These are phyloP conservation scores for Odocoileus hemionus DNA, from an alignment of 2,113 vertebrate species.

Conservation along the genomic window DNA sequence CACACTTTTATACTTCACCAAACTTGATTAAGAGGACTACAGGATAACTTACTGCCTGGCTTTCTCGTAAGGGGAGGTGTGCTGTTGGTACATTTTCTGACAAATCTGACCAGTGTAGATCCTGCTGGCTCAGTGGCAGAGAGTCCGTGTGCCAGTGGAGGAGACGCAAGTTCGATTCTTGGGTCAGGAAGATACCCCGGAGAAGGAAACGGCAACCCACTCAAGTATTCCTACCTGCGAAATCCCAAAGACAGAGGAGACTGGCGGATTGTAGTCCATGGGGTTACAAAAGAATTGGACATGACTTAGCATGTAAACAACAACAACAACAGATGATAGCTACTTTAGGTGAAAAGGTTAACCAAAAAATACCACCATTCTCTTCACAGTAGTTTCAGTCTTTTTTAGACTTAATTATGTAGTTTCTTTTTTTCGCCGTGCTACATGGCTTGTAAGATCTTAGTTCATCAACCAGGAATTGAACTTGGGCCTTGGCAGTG, in stretches of 20 bases:
- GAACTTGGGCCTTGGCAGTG: not conserved
- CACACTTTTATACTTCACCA: not conserved
- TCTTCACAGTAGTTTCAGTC: not conserved
- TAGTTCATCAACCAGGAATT: not conserved
- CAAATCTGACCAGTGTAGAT: not conserved
- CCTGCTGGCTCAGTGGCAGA: not conserved
- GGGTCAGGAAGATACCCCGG: not conserved
- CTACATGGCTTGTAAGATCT: not conserved
- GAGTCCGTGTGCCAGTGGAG: not conserved
- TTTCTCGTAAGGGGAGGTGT: not conserved
- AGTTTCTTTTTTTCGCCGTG: not conserved
- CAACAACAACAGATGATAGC: not conserved
- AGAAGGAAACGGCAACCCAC: not conserved
- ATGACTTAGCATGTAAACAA: not conserved
- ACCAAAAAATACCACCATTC: not conserved
- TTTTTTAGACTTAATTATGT: not conserved
- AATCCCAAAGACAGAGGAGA: not conserved
- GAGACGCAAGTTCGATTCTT: not conserved
- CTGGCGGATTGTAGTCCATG: not conserved
- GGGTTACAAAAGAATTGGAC: not conserved
- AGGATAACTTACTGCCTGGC: constrained; percentile 13
- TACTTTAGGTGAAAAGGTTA: constrained; percentile 18
- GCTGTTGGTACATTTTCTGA: not conserved
- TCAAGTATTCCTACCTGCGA: not conserved
- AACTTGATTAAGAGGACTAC: constrained; percentile 9